These are phyloP conservation scores for Poeciliopsis infans DNA, from an alignment of 2,797 vertebrate species.

Conservation along the genomic window DNA sequence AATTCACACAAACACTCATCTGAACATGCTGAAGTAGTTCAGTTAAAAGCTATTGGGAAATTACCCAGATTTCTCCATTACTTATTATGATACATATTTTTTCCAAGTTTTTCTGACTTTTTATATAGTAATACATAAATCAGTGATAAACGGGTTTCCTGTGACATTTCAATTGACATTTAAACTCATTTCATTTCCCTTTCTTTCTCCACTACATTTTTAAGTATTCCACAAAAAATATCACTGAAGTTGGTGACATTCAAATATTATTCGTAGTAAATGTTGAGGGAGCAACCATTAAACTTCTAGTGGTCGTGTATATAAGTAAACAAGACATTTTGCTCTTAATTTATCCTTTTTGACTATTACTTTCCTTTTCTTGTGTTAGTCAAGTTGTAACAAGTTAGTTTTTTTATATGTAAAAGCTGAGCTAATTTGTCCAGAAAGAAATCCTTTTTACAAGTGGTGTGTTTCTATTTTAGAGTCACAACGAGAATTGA, in stretches of 20 bases:
- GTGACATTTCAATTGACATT: neutral
- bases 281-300: conserved; percentile 92
- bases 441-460: conserved; percentile 80
- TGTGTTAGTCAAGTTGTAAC: conserved; percentile 57
- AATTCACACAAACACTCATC: neutral
- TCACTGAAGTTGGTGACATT: conserved; percentile 2
- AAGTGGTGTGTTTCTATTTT: conserved; percentile 87
- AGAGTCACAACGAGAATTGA: conserved; percentile 50
- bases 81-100: neutral
- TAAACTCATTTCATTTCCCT: neutral
- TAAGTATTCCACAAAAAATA: neutral
- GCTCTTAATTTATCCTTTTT: conserved; percentile 67
- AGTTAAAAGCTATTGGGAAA: neutral
- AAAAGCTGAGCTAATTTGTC: conserved; percentile 80
- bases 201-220: neutral
- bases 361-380: conserved; percentile 24
- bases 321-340: conserved; percentile 70
- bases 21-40: neutral
- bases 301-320: conserved; percentile 82
- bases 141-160: neutral
- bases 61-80: neutral
- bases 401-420: conserved; percentile 67
- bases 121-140: neutral
- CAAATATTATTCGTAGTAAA: conserved; percentile 48
- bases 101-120: neutral